Evolutionary conservation across 2,888 invertebrate genomes (phyloP), one percentile per base, ranked within the genome.

Genomic region (Caenorhabditis panamensis): DNA sequence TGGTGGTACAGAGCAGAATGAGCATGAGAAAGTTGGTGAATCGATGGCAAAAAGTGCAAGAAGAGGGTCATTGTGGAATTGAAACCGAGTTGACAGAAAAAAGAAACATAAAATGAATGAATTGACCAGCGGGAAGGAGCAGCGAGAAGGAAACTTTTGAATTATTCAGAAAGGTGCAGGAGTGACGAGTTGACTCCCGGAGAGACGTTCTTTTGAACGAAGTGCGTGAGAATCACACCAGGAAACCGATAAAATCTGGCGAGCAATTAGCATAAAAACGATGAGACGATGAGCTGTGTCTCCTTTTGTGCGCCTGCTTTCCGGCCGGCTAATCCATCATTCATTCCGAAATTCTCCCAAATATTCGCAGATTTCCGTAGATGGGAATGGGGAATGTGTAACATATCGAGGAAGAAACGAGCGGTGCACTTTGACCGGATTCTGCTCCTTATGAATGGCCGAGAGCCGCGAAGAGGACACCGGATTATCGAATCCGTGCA

Each of bases 351-450:
- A 54, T 51, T 47, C 47, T 47, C 5, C 47, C 47, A 47, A 47
- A 47, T 47, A 69, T 59, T 61, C 51, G 37, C 26, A 69, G 69
- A 69, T 69, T 69, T 69, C 69, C 69, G 69, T 61, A 58, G 68
- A 58, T 47, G 47, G 20, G 18, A 4, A 47, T 47, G 51, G 18
- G 20, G 47, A 4, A 47, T 49, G 28, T 62, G 53, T 71, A 71
- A 71, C 61, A 62, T 62, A 26, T n/a, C 13, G 61, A 51, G 49
- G 51, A 44, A n/a, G 47, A 49, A 31, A 13, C 18, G 59, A 18
- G 49, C 49, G 61, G 47, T 63, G 63, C 63, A 72, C 72, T 72
- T 63, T 63, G 72, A 72, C 72, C 71, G 56, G 62, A 62, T 71
- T 69, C 54, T 13, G 41, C 41, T 41, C 41, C 41, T 31, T 47